phyloP scores from a whole-genome alignment of 2,113 vertebrate genomes.

The Paratilapia polleni region DNA sequence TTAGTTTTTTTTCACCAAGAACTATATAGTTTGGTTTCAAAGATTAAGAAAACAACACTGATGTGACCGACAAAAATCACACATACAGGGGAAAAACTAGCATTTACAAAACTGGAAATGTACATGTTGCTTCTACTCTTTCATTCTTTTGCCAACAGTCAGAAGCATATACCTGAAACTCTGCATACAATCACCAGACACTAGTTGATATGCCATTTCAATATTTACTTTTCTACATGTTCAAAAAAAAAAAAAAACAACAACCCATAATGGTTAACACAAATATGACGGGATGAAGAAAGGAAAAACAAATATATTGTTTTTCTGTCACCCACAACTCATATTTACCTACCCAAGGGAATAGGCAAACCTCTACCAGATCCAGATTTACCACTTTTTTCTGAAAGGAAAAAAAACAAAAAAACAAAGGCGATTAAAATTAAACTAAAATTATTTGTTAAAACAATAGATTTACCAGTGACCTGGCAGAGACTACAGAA shows the following conservation, averaged over 20 bases:
- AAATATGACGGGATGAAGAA: no score
- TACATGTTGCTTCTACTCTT: background rate
- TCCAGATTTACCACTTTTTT: background rate
- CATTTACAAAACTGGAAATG: background rate
- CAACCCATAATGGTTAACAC: no score
- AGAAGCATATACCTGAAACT: no score
- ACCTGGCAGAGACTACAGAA: background rate
- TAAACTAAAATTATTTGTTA: background rate
- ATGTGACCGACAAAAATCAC: background rate
- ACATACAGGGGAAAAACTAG: background rate
- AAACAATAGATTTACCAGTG: background rate
- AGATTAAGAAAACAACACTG: background rate
- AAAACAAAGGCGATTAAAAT: background rate
- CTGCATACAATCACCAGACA: no score
- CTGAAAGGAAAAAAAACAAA: constrained; percentile 24
- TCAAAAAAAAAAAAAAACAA: no score
- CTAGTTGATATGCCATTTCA: no score
- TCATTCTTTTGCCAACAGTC: background rate
- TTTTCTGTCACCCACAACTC: background rate
- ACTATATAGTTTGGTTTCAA: background rate
- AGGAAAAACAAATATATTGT: background rate
- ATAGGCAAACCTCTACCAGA: constrained; percentile 16
- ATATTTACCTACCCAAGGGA: constrained; percentile 59
- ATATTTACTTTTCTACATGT: no score
- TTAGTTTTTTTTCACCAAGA: background rate